Percentiles rank a stretch among this genome's conserved stretches.
These are phyloP conservation scores for Condylostylus longicornis DNA, from an alignment of 1,140 invertebrate genomes.

Conservation along the genomic window DNA sequence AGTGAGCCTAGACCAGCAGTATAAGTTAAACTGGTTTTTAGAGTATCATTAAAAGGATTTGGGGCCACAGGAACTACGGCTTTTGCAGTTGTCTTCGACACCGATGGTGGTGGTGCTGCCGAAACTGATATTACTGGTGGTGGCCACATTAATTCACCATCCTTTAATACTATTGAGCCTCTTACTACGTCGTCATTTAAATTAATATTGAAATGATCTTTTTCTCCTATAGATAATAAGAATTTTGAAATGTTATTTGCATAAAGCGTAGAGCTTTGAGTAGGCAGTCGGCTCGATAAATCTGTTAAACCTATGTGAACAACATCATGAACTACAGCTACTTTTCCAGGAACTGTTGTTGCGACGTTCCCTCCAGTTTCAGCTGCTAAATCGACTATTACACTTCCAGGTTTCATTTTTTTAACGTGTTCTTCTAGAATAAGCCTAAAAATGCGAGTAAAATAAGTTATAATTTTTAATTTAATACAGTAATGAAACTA, in stretches of 20 bases:
- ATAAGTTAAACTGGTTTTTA: conserved; percentile 54
- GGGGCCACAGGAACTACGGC: conserved; percentile 18
- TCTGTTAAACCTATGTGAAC: conserved; percentile 76
- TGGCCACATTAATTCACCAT: conserved; percentile 69
- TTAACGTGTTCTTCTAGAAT: conserved; percentile 56
- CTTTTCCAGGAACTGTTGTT: conserved; percentile 64
- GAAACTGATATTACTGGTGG: conserved; percentile 46
- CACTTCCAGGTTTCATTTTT: conserved; percentile 76
- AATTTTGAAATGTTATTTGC: conserved; percentile 85
- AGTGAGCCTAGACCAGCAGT: conserved; percentile 54
- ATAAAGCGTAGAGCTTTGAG: conserved; percentile 74
- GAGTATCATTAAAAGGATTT: conserved; percentile 5
- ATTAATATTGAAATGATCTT: conserved; percentile 66
- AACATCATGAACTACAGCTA: conserved; percentile 62
- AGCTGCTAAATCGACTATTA: conserved; percentile 77
- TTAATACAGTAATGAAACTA: neutral
- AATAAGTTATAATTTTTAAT: neutral
- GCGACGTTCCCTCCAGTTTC: conserved; percentile 81
- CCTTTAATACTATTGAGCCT: conserved; percentile 58
- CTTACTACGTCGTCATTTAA: conserved; percentile 74
- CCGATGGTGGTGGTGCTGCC: conserved; percentile 3
- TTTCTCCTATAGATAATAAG: conserved; percentile 59
- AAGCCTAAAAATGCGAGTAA: conserved; percentile 1
- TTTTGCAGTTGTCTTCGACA: conserved; percentile 10
- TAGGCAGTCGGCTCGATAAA: conserved; percentile 67